A percentile compares a stretch with the other conserved stretches of the same genome.
Evolutionary conservation across 2,113 vertebrate genomes (phyloP).

Genomic region (Oreotragus oreotragus): DNA sequence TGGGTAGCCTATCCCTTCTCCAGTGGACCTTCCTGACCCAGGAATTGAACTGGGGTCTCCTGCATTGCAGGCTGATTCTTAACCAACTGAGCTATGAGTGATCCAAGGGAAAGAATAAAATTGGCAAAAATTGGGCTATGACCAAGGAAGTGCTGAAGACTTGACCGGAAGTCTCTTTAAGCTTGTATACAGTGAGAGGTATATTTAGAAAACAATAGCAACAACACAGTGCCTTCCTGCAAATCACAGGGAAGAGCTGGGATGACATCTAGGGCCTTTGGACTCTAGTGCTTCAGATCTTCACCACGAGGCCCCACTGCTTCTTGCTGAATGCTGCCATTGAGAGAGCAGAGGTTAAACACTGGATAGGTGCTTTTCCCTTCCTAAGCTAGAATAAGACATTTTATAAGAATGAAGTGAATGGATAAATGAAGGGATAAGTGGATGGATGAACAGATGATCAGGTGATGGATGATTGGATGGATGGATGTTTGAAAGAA

Average conservation of each 20-base stretch:
- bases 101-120: not conserved
- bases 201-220: not conserved
- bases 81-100: not conserved
- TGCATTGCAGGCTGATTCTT: not conserved
- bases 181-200: not conserved
- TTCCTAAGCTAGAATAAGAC: not conserved
- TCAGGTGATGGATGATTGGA: not conserved
- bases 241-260: not conserved
- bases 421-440: not conserved
- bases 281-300: not conserved
- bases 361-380: not conserved
- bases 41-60: not conserved
- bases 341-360: not conserved
- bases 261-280: not conserved
- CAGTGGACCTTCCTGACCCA: not conserved
- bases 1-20: not conserved
- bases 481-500: not conserved
- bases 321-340: not conserved
- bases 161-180: not conserved
- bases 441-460: not conserved
- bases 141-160: not conserved
- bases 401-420: not conserved
- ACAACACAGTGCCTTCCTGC: not conserved
- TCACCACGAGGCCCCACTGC: not conserved
- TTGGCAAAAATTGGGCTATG: not conserved